These are phyloP conservation scores for Apamea epomidion DNA, from an alignment of 2,888 invertebrate genomes.

Conservation along the genomic window DNA sequence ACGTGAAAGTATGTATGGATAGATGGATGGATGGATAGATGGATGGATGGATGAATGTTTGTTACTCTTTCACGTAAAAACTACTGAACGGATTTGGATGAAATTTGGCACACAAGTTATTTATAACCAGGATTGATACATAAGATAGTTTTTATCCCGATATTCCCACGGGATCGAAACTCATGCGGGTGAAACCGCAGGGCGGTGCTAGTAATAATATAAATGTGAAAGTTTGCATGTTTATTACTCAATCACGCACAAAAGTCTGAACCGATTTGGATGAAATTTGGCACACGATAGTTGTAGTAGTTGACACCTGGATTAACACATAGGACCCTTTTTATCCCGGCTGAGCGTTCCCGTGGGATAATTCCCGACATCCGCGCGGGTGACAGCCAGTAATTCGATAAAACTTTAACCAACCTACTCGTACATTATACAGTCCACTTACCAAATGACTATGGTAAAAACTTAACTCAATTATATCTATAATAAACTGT, in stretches of 20 bases:
- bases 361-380: background rate
- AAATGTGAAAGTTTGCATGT: background rate
- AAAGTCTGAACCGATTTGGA: background rate
- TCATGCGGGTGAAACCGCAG: too few species aligned
- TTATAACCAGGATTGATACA: too few species aligned
- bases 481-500: slow-evolving; percentile 36
- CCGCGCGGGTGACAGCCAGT: background rate
- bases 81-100: too few species aligned
- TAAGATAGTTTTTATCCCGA: too few species aligned
- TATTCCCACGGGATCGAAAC: too few species aligned
- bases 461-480: slow-evolving; percentile 49
- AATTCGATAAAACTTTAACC: slow-evolving; percentile 13
- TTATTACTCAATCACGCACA: background rate
- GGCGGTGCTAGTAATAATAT: too few species aligned
- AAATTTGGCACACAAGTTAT: too few species aligned
- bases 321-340: background rate
- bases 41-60: too few species aligned
- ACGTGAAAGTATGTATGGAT: too few species aligned
- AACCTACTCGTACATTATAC: background rate
- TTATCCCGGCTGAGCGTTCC: background rate
- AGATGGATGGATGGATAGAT: too few species aligned
- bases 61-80: too few species aligned
- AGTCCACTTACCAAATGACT: slow-evolving; percentile 56
- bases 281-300: background rate
- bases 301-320: too few species aligned